phyloP scores from a whole-genome alignment of 1,140 invertebrate species.

The Bradynema listronoti region DNA sequence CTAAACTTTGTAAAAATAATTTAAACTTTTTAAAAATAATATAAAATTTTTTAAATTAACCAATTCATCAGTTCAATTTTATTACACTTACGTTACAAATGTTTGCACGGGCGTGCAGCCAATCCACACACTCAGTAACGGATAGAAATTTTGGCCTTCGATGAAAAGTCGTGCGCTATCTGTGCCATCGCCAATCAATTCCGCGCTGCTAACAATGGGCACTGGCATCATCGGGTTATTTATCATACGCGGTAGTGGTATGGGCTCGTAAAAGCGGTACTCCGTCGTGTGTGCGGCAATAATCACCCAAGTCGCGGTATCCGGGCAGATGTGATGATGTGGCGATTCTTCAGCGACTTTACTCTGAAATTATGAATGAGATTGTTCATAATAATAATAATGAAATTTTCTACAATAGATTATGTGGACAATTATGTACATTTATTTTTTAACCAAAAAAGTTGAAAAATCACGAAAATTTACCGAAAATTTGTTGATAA shows the following conservation, averaged over 20 bases:
- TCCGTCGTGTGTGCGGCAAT: slow-evolving; percentile 98
- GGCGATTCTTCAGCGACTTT: slow-evolving; percentile 97
- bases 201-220: slow-evolving; percentile 84
- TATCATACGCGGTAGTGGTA: slow-evolving; percentile 82
- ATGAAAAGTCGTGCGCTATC: slow-evolving; percentile 69
- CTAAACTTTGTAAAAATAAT: neutral
- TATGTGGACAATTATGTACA: neutral
- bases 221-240: slow-evolving; percentile 80
- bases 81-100: slow-evolving; percentile 69
- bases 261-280: slow-evolving; percentile 97
- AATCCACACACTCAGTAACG: slow-evolving; percentile 91
- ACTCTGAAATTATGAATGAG: slow-evolving; percentile 63
- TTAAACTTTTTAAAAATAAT: neutral
- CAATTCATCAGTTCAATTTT: neutral
- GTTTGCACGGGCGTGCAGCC: slow-evolving; percentile 96
- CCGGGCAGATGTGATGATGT: slow-evolving; percentile 92
- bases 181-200: slow-evolving; percentile 61
- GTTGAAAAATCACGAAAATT: neutral
- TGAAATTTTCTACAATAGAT: neutral
- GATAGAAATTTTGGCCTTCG: slow-evolving; percentile 91
- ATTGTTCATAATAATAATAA: neutral
- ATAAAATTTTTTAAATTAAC: neutral
- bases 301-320: slow-evolving; percentile 99
- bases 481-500: slow-evolving; percentile 70
- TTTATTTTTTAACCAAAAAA: neutral